Evolutionary conservation across 2,797 vertebrate genomes (phyloP), one percentile per base, ranked within the genome.

Genomic region (Leucoraja ocellata): DNA sequence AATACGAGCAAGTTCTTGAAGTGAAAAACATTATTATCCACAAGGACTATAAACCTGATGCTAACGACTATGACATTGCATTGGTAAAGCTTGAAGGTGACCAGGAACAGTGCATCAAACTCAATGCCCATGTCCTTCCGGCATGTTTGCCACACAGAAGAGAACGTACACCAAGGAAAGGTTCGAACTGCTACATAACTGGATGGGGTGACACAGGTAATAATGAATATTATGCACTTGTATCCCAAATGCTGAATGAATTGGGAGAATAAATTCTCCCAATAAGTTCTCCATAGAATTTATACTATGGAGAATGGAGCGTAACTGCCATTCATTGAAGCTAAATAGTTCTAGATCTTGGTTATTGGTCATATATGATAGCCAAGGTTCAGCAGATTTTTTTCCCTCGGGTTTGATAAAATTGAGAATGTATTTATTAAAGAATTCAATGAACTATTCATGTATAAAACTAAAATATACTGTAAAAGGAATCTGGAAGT

Each of bases 141-240:
- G 98, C 97, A 54, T 99, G 99, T 94, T 95, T 99, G 95, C 98
- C 99, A 0, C 74, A 95, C 65, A 95, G 95, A 94, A 97, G 97
- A 93, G 98, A 99, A 95, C 96, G 96, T 93, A 98, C 97, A 5
- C 97, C 98, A 93, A 98, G 97, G 96, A 97, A 97, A 18, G 96
- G 97, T 93, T 96, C 96, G 93, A 98, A 97, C 94, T 99, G 99
- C 94, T 98, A 98, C 88, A 98, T 99, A 94, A 99, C 98, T 0
- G 99, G 99, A 94, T 99, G 99, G 99, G 99, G 99, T 28, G 99
- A 99, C 96, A 99, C 99, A 97, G 99, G 99, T 99, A 96, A 96
- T 93, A 93, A 36, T 54, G 39, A 46, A 11, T 74, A 91, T 74
- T 71, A 14, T 74, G 18, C 68, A 91, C 23, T n/a, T 13, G 46